A percentile compares a stretch with the other conserved stretches of the same genome.
phyloP scores from a whole-genome alignment of 2,888 invertebrate species.

The Phortica magna region DNA sequence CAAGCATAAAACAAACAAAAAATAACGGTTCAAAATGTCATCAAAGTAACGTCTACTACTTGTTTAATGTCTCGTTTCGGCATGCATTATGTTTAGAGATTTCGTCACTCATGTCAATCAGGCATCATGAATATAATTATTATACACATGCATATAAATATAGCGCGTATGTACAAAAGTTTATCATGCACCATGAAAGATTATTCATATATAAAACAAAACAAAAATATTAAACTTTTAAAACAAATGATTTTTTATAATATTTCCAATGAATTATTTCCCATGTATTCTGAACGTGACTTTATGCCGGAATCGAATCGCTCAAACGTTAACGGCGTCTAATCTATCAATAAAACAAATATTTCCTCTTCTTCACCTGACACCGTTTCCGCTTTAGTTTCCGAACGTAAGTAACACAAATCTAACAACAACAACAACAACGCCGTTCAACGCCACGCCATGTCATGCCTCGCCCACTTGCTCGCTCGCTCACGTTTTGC shows the following conservation, averaged over 20 bases:
- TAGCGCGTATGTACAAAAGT: constrained; percentile 17
- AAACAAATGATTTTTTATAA: neutral
- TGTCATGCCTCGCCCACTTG: constrained; percentile 10
- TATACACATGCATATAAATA: constrained; percentile 17
- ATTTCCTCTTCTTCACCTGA: constrained; percentile 51
- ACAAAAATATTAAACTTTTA: neutral
- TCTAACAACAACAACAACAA: constrained; percentile 31
- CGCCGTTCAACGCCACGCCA: constrained; percentile 38
- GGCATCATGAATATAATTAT: too few species aligned
- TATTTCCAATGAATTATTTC: constrained; percentile 20
- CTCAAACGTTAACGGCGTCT: neutral
- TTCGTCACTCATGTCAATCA: too few species aligned
- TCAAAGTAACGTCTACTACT: too few species aligned
- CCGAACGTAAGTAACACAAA: constrained; percentile 65
- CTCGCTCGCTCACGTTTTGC: constrained; percentile 20
- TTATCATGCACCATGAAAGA: neutral
- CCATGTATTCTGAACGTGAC: constrained; percentile 11
- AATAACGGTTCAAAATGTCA: too few species aligned
- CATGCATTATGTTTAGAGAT: too few species aligned
- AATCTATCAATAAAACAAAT: constrained; percentile 18
- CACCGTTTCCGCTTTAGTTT: constrained; percentile 64
- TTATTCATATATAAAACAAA: neutral
- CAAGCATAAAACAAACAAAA: too few species aligned
- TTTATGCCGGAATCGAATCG: constrained; percentile 9
- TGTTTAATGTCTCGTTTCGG: too few species aligned